Conservation (phyloP, 2,113 vertebrate species). For the Hippocampus zosterae region DNA sequence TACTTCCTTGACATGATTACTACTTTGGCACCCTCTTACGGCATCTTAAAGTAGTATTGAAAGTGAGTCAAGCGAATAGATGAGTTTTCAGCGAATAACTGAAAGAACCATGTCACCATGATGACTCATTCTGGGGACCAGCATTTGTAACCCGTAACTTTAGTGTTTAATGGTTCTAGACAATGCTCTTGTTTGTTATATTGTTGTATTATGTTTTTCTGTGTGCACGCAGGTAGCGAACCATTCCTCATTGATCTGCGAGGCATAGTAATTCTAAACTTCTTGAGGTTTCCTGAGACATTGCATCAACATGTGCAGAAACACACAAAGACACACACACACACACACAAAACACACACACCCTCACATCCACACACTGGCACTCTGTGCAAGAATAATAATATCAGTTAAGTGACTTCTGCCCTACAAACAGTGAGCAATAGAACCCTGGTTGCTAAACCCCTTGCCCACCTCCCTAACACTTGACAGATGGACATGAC, state of each 20-base stretch:
- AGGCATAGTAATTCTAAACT: slow-evolving; percentile 62
- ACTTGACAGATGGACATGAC: slow-evolving; percentile 71
- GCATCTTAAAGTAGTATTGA: background rate
- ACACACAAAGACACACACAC: slow-evolving; percentile 34
- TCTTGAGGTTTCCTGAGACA: slow-evolving; percentile 44
- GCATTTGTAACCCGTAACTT: background rate
- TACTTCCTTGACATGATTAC: background rate
- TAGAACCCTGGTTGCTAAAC: slow-evolving; percentile 36
- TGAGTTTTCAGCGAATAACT: background rate
- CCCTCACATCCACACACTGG: slow-evolving; percentile 21
- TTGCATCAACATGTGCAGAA: slow-evolving; percentile 33
- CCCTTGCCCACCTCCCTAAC: slow-evolving; percentile 51
- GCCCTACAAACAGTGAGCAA: slow-evolving; percentile 36
- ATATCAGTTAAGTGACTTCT: slow-evolving; percentile 42
- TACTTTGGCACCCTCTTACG: background rate
- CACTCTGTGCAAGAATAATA: slow-evolving; percentile 39
- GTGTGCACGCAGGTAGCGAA: slow-evolving; percentile 39
- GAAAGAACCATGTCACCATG: background rate
- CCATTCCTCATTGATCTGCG: slow-evolving; percentile 60
- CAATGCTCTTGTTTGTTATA: slow-evolving; percentile 45
- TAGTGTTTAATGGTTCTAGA: slow-evolving; percentile 25
- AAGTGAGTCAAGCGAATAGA: background rate
- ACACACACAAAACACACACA: background rate
- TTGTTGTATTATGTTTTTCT: slow-evolving; percentile 21
- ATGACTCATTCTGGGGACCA: background rate